Evolutionary conservation across 1,140 invertebrate species (phyloP).

Genomic region (Ganaspis sp.): DNA sequence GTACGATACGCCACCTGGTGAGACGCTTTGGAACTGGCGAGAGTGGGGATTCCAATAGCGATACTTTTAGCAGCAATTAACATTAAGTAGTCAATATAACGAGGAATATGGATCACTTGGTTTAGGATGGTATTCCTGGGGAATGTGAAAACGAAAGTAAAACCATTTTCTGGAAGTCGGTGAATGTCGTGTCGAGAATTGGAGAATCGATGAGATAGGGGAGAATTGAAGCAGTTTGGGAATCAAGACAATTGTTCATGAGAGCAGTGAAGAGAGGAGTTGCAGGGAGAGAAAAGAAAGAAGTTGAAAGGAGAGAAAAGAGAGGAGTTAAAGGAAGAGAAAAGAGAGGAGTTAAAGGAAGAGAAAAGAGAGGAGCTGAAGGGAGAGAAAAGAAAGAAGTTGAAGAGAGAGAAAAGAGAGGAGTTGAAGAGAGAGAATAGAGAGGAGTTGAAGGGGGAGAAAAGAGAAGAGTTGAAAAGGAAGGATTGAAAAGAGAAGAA

Average conservation of each 20-base stretch:
- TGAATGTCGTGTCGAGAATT: background rate
- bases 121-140: background rate
- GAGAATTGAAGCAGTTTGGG: background rate
- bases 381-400: too few species aligned
- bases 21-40: too few species aligned
- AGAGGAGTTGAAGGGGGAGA: background rate
- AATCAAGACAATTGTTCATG: background rate
- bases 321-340: background rate
- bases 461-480: background rate
- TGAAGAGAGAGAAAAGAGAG: background rate
- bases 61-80: too few species aligned
- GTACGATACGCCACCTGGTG: too few species aligned
- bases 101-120: too few species aligned
- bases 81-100: too few species aligned
- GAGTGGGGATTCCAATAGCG: too few species aligned
- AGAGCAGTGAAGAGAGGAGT: background rate
- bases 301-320: background rate
- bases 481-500: too few species aligned
- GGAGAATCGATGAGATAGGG: background rate
- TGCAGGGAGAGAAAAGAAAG: background rate
- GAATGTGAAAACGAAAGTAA: background rate
- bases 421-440: background rate
- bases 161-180: background rate
- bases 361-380: background rate
- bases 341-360: too few species aligned